phyloP scores from a whole-genome alignment of 2,888 invertebrate genomes.

The Lacanobia wlatinum region DNA sequence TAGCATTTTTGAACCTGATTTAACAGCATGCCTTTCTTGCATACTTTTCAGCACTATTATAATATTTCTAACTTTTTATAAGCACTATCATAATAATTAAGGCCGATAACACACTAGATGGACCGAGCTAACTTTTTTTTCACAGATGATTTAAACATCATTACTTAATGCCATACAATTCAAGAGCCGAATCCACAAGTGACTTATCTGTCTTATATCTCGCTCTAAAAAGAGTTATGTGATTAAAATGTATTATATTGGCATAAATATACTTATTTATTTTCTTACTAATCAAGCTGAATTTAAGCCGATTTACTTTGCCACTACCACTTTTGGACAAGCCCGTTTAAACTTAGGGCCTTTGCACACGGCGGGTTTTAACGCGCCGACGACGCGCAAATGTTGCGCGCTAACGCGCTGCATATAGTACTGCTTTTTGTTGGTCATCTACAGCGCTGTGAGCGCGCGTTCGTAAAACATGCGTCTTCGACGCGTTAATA shows the following conservation, averaged over 20 bases:
- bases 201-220: conserved; percentile 23
- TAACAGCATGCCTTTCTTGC: conserved; percentile 58
- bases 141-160: too few species aligned
- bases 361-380: too few species aligned
- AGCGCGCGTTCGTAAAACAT: too few species aligned
- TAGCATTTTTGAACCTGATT: conserved; percentile 28
- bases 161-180: too few species aligned
- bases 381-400: too few species aligned
- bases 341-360: neutral
- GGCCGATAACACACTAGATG: conserved; percentile 33
- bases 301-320: neutral
- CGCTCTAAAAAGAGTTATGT: neutral
- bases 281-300: conserved; percentile 8
- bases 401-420: too few species aligned
- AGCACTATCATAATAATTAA: conserved; percentile 14
- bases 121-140: neutral
- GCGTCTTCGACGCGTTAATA: too few species aligned
- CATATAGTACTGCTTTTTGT: too few species aligned
- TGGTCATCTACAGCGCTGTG: too few species aligned
- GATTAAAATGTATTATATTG: neutral
- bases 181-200: neutral
- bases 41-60: conserved; percentile 38
- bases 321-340: conserved; percentile 6
- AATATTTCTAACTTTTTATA: conserved; percentile 5
- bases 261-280: conserved; percentile 16